Base-by-base conservation (phyloP, 2,888 invertebrate genomes). In the Taenaris catops region DNA sequence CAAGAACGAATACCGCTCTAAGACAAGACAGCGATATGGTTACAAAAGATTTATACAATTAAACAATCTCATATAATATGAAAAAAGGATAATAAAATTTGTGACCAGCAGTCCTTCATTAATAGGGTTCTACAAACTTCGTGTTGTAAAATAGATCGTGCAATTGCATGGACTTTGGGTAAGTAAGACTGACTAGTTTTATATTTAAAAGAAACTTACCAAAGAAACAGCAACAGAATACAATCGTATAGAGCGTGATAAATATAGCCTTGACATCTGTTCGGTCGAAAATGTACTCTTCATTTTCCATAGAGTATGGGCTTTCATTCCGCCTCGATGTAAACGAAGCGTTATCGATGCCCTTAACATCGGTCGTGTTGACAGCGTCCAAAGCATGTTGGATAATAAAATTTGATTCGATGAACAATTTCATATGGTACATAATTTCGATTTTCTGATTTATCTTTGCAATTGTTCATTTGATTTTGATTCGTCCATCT, bases 161-260 rank as follows among this genome's bases (percentile, higher is more conserved):
- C n/a, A n/a, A n/a, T n/a, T n/a, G n/a, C n/a, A n/a, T n/a, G n/a
- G n/a, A n/a, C n/a, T n/a, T n/a, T n/a, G n/a, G n/a, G n/a, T n/a
- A n/a, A n/a, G n/a, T n/a, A n/a, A n/a, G n/a, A n/a, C n/a, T n/a
- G n/a, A n/a, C n/a, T n/a, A n/a, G n/a, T n/a, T n/a, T n/a, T n/a
- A n/a, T n/a, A n/a, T n/a, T n/a, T n/a, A n/a, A n/a, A n/a, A n/a
- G n/a, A n/a, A 35, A 90, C 94, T 93, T 72, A 94, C 94, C 94
- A 59, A 94, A 93, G 69, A 94, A 93, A 65, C 94, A 94, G 58
- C 92, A 91, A 70, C 93, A 92, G 70, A 94, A 94, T 8, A 94
- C 94, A 45, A 94, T 75, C 1, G 92, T 91, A 63, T 94, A 94
- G 12, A 94, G 79, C 0, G 91, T 91, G 58, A 94, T 92, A 70